phyloP scores from a whole-genome alignment of 2,113 vertebrate genomes.

The Platysternon megacephalum region DNA sequence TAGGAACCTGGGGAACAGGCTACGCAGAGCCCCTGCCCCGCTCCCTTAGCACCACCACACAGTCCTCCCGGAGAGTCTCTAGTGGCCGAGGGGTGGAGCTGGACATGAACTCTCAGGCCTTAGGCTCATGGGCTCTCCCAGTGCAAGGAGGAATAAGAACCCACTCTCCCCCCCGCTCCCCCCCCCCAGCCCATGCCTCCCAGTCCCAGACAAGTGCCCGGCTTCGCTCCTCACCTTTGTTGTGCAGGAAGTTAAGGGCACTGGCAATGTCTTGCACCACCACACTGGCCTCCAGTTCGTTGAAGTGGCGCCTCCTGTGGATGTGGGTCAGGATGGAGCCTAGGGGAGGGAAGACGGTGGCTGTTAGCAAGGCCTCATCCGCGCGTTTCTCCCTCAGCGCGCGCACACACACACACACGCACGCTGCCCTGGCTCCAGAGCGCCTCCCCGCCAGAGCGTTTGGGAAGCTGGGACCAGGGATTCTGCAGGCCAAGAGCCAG shows the following conservation, averaged over 20 bases:
- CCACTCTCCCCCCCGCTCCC: too few species aligned
- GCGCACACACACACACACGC: too few species aligned
- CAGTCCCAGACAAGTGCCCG: background rate
- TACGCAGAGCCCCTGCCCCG: background rate
- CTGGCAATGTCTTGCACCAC: constrained; percentile 97
- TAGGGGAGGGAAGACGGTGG: background rate
- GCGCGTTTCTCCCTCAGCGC: background rate
- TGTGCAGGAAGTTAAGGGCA: constrained; percentile 95
- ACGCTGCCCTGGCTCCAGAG: background rate
- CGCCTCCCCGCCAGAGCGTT: background rate
- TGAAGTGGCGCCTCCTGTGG: constrained; percentile 93
- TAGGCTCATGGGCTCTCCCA: background rate
- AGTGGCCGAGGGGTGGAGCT: too few species aligned
- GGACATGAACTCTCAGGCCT: background rate
- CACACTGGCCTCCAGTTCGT: constrained; percentile 93
- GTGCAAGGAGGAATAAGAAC: background rate
- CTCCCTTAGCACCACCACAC: background rate
- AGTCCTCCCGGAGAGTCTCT: background rate
- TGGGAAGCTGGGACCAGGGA: background rate
- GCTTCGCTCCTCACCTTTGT: constrained; percentile 82
- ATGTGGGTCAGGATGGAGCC: constrained; percentile 97
- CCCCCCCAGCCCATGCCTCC: background rate
- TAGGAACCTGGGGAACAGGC: constrained; percentile 26
- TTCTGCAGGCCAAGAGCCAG: background rate
- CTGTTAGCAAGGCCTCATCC: background rate